A percentile compares a stretch with the other conserved stretches of the same genome.
These are phyloP conservation scores for Calyptomena viridis DNA, from an alignment of 2,113 vertebrate species.

Conservation along the genomic window DNA sequence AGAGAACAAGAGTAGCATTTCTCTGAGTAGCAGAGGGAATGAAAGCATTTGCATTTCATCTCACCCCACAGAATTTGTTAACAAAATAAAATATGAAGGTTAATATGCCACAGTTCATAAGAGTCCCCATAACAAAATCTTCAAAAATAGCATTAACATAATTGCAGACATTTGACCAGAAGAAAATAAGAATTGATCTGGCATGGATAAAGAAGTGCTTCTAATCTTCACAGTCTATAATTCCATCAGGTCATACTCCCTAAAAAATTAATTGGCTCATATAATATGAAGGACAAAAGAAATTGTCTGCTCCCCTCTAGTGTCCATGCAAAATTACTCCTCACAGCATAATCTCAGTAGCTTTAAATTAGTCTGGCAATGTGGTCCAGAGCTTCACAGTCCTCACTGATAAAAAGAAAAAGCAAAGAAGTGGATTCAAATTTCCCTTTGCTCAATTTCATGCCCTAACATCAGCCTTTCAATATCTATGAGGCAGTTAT, in stretches of 20 bases:
- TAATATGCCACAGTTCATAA: neutral
- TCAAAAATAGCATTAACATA: neutral
- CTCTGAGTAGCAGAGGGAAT: neutral
- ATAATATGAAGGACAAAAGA: neutral
- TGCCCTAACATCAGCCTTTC: neutral
- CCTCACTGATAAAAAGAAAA: neutral
- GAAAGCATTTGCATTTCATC: neutral
- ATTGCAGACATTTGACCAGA: neutral
- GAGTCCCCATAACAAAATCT: neutral
- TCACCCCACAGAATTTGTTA: neutral
- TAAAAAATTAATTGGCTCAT: neutral
- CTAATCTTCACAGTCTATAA: neutral
- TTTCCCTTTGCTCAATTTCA: neutral
- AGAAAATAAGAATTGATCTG: neutral
- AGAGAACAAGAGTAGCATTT: neutral
- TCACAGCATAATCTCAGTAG: neutral
- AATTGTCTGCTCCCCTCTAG: neutral
- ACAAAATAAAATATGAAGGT: neutral
- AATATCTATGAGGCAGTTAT: neutral
- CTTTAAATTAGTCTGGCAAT: neutral
- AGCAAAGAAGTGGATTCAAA: neutral
- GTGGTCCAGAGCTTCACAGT: neutral
- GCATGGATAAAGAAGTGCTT: neutral
- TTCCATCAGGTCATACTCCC: neutral
- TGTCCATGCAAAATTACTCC: neutral